A percentile compares a stretch with the other conserved stretches of the same genome.
These are phyloP conservation scores for Schizopygopsis pylzovi DNA, from an alignment of 2,797 vertebrate species.

Conservation along the genomic window DNA sequence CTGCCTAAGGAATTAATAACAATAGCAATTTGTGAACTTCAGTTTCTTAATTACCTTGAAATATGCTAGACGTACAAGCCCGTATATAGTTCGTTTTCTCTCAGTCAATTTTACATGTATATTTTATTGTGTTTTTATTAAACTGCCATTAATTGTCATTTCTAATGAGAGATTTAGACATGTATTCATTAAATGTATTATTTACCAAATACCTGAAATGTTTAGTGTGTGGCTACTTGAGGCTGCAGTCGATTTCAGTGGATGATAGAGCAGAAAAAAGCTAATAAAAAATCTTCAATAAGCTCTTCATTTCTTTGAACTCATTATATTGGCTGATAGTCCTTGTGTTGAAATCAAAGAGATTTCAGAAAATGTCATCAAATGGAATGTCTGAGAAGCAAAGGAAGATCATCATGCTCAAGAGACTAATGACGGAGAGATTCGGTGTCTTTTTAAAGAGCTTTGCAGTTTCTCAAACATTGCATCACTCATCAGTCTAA, in stretches of 20 bases:
- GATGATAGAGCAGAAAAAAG: background rate
- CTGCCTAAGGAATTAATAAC: constrained; percentile 59
- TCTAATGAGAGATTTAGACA: background rate
- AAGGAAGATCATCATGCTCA: constrained; percentile 21
- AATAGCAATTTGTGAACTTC: constrained; percentile 41
- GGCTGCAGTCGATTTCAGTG: background rate
- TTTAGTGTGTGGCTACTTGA: background rate
- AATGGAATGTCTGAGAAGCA: constrained; percentile 44
- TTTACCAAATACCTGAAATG: background rate
- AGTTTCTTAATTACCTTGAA: constrained; percentile 55
- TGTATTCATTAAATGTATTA: background rate
- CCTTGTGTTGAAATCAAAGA: constrained; percentile 30
- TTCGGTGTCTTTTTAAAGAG: constrained; percentile 63
- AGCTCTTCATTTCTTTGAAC: constrained; percentile 33
- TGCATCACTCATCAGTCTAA: constrained; percentile 67
- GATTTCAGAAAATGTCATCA: constrained; percentile 50
- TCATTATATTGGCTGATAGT: constrained; percentile 1
- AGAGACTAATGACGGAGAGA: constrained; percentile 48
- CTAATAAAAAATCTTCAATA: constrained; percentile 6
- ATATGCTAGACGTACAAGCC: constrained; percentile 47
- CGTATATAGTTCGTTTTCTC: constrained; percentile 41
- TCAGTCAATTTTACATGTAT: constrained; percentile 41
- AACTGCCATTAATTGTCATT: constrained; percentile 11
- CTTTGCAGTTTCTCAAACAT: constrained; percentile 64
- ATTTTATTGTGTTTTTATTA: constrained; percentile 31